These are phyloP conservation scores for Callipepla squamata DNA, from an alignment of 2,113 vertebrate genomes.

Conservation along the genomic window DNA sequence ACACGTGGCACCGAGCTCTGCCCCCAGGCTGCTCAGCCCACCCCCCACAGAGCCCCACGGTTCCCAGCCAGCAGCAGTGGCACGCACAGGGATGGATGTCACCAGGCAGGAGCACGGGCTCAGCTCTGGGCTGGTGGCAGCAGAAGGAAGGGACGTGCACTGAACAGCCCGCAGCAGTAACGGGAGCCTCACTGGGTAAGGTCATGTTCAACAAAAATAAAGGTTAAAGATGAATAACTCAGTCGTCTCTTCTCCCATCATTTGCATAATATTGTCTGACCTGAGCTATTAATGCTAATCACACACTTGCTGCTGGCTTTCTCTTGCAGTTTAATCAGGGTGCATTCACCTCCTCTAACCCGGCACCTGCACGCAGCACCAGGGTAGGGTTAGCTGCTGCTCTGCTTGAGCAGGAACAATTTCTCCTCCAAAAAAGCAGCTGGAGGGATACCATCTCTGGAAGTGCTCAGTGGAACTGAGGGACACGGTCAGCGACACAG, in stretches of 20 bases:
- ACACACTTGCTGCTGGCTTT: neutral
- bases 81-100: fast-evolving
- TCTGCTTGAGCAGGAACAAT: too few relatives aligned
- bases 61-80: fast-evolving
- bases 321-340: neutral
- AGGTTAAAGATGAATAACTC: slow-evolving; percentile 53
- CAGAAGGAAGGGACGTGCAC: fast-evolving
- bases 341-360: neutral
- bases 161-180: neutral
- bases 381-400: neutral
- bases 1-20: fast-evolving
- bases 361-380: neutral
- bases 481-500: too few relatives aligned
- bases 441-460: too few relatives aligned
- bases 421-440: too few relatives aligned
- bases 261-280: neutral
- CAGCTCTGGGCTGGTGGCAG: neutral
- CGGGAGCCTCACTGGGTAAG: neutral
- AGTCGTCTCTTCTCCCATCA: neutral
- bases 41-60: fast-evolving
- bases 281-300: neutral
- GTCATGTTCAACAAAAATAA: neutral
- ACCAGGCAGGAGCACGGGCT: fast-evolving
- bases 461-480: too few relatives aligned
- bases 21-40: neutral